phyloP scores from a whole-genome alignment of 2,888 invertebrate species.

The Latrodectus elegans region DNA sequence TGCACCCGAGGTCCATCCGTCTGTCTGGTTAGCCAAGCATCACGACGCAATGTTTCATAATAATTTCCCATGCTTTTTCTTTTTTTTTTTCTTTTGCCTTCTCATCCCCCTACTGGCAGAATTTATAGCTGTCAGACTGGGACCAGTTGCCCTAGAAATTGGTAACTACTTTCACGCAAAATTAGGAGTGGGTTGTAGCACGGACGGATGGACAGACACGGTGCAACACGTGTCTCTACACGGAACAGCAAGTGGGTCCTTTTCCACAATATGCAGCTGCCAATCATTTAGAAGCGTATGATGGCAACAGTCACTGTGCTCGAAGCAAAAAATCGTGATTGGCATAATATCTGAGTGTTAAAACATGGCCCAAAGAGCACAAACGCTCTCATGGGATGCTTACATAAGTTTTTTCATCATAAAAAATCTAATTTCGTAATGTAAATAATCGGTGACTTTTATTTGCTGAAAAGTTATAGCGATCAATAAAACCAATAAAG shows the following conservation, averaged over 20 bases:
- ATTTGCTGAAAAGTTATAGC: too few relatives aligned
- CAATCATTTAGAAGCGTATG: neutral
- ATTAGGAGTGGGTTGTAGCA: neutral
- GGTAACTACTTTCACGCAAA: constrained; percentile 28
- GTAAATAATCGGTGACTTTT: too few relatives aligned
- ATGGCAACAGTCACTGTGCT: too few relatives aligned
- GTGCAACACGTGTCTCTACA: neutral
- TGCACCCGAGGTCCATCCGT: neutral
- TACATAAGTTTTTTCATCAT: too few relatives aligned
- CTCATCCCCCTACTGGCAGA: constrained; percentile 9
- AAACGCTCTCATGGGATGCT: too few relatives aligned
- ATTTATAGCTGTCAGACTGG: constrained; percentile 39
- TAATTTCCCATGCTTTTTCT: constrained; percentile 2
- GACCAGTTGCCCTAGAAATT: constrained; percentile 23
- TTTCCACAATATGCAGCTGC: neutral
- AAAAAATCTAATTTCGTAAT: too few relatives aligned
- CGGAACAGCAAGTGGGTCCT: neutral
- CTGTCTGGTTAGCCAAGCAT: constrained; percentile 40
- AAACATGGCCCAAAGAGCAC: too few relatives aligned
- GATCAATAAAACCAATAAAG: too few relatives aligned
- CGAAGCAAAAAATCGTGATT: too few relatives aligned
- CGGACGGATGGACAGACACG: neutral
- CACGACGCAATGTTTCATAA: constrained; percentile 32
- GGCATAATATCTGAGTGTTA: too few relatives aligned
- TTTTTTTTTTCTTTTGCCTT: constrained; percentile 13